These are phyloP conservation scores for Peucedramus taeniatus DNA, from an alignment of 2,113 vertebrate genomes.

Conservation along the genomic window DNA sequence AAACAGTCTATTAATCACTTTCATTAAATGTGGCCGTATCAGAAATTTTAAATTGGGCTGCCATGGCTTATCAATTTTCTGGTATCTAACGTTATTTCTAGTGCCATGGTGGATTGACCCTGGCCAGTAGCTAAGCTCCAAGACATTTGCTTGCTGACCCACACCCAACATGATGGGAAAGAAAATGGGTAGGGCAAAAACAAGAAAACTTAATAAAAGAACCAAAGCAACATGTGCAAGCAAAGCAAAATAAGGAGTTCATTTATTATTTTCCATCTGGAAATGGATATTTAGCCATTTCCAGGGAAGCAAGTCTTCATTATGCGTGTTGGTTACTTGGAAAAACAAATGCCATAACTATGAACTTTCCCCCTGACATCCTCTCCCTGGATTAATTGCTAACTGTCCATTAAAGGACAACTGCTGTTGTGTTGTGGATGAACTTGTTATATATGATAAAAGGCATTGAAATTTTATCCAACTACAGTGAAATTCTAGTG, in stretches of 20 bases:
- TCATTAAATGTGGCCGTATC: neutral
- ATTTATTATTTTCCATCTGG: neutral
- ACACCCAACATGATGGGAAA: neutral
- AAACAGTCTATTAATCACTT: slow-evolving; percentile 4
- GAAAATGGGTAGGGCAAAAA: neutral
- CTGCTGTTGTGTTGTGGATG: neutral
- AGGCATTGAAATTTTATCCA: neutral
- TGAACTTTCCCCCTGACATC: neutral
- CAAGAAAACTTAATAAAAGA: neutral
- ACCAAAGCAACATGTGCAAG: neutral
- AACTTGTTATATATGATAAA: neutral
- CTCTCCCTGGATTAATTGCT: neutral
- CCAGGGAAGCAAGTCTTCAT: neutral
- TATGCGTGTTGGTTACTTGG: neutral
- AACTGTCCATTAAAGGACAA: neutral
- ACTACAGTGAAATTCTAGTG: neutral
- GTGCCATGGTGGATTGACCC: neutral
- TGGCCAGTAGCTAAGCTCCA: neutral
- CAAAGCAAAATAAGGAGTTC: neutral
- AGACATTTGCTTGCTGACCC: neutral
- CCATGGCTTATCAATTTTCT: neutral
- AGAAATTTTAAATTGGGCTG: neutral
- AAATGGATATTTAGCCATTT: neutral
- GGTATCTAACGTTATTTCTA: neutral
- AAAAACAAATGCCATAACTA: neutral